Evolutionary conservation across 1,140 invertebrate genomes (phyloP), one percentile per base, ranked within the genome.

Genomic region (Phocides pigmalion): DNA sequence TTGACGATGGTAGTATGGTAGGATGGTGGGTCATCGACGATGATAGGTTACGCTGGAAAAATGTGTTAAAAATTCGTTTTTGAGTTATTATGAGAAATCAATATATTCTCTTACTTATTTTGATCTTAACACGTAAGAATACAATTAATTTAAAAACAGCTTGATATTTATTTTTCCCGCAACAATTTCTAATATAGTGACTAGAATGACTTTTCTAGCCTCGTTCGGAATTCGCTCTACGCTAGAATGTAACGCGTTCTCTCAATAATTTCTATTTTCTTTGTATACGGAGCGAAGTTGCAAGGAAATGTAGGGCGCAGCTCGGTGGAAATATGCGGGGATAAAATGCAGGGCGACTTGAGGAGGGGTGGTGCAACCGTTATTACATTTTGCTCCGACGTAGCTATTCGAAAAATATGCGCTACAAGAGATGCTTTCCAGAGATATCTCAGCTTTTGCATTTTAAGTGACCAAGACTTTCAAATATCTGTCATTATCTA

Each of bases 311-410:
- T 66, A 50, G 64, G 64, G 53, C 58, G 62, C 58, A 50, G 64
- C 62, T 64, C 46, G 59, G 47, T 62, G 58, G 64, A 68, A 68
- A 68, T 67, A 72, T 69, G 68, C 58, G 63, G 53, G 58, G 63
- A 74, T 71, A 74, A 72, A 71, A 74, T 76, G 70, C 67, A 64
- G 70, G 59, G 51, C 64, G 66, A 62, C 39, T 59, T 41, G 51
- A 66, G 63, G 39, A 71, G 66, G 68, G 56, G 62, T 66, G 46
- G 67, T 37, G 53, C 62, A 49, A 56, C 59, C 62, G 70, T 80
- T 85, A 85, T 83, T 85, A 79, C 77, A 83, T 80, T 85, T 74
- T 76, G 68, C 68, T 64, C 22, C 47, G 69, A 71, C 69, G 50
- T 61, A 15, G 72, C 72, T 69, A 73, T 75, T 72, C 46, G 71